Conservation (phyloP, 2,797 vertebrate genomes). For the Pipistrellus nathusii region DNA sequence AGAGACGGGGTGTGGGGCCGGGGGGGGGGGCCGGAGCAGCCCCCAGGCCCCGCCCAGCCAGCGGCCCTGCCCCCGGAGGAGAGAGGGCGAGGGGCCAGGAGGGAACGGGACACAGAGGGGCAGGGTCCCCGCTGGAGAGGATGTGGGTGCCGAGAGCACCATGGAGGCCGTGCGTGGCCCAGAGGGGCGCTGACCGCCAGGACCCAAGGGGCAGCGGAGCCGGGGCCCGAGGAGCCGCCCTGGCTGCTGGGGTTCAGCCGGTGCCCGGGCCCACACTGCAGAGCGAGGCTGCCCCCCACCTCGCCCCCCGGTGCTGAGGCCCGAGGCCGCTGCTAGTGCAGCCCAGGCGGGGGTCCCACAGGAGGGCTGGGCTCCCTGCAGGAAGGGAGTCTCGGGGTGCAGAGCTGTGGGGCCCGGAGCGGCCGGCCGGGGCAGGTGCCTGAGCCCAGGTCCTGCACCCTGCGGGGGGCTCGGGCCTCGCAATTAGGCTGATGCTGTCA, state of each 20-base stretch:
- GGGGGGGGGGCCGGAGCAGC: neutral
- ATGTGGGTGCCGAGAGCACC: no score
- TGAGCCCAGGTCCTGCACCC: accelerated
- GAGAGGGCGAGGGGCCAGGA: neutral
- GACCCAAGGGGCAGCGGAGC: accelerated
- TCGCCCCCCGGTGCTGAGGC: no score
- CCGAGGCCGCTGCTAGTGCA: neutral
- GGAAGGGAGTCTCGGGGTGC: accelerated
- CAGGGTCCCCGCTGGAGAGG: neutral
- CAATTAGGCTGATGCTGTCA: no score
- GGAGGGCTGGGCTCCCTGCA: neutral
- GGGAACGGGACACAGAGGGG: no score
- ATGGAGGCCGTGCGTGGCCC: no score
- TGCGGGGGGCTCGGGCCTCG: no score
- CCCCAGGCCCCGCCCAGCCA: accelerated
- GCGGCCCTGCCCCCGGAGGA: no score
- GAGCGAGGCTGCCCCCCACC: neutral
- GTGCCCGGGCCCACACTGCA: no score
- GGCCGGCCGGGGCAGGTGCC: neutral
- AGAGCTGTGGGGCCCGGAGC: neutral
- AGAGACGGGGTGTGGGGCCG: accelerated
- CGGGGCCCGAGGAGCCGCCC: no score
- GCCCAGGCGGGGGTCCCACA: neutral
- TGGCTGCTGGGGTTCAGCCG: no score
- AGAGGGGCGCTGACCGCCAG: no score